Conservation (phyloP, 2,113 vertebrate genomes). For the Heliornis fulica region DNA sequence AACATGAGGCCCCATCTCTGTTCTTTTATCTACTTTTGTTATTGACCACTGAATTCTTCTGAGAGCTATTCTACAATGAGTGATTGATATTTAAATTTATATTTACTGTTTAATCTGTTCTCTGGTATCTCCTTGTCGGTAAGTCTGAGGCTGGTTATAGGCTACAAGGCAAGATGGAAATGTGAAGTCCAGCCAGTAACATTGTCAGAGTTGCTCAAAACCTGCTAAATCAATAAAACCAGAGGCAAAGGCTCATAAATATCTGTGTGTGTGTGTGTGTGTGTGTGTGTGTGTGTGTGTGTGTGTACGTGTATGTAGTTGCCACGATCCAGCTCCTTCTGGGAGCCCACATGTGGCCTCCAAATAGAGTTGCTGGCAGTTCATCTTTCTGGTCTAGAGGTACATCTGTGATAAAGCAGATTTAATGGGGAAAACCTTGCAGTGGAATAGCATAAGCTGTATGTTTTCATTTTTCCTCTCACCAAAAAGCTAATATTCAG, state of each 20-base stretch:
- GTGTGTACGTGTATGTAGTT: background rate
- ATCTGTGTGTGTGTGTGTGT: background rate
- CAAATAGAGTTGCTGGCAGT: constrained; percentile 28
- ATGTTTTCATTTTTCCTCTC: background rate
- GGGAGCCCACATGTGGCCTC: background rate
- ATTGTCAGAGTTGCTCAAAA: background rate
- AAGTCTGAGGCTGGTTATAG: background rate
- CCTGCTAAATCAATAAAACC: constrained; percentile 19
- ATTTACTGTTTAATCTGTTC: background rate
- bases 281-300: background rate
- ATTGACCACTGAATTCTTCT: background rate
- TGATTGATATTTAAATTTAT: background rate
- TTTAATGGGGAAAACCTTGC: background rate
- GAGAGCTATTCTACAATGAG: background rate
- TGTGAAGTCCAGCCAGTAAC: background rate
- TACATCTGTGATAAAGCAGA: background rate
- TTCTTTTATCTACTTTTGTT: background rate
- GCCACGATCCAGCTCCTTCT: background rate
- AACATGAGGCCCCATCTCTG: background rate
- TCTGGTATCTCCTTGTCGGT: background rate
- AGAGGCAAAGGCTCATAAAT: background rate
- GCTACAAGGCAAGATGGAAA: background rate
- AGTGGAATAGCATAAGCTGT: background rate
- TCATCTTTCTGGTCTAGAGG: background rate
- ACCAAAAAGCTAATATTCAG: constrained; percentile 1